These are phyloP conservation scores for Salarias fasciatus DNA, from an alignment of 2,797 vertebrate genomes.

Conservation along the genomic window DNA sequence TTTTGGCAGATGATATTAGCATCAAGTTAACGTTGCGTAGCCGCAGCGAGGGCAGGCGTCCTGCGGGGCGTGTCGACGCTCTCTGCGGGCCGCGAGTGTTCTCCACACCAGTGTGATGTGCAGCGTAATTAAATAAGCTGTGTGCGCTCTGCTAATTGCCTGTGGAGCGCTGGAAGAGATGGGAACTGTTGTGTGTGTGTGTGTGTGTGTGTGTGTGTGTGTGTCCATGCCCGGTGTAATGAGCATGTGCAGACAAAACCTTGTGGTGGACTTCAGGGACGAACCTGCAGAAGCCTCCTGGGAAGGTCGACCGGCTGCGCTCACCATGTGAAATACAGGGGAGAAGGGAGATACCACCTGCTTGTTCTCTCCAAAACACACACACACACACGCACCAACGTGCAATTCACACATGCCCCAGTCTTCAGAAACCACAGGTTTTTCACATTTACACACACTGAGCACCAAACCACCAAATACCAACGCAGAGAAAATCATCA, in stretches of 20 bases:
- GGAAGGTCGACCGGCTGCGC: slow-evolving; percentile 19
- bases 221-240: slow-evolving; percentile 38
- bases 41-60: slow-evolving; percentile 30
- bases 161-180: slow-evolving; percentile 49
- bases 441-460: slow-evolving; percentile 41
- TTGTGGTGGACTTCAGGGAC: too few relatives aligned
- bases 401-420: slow-evolving; percentile 53
- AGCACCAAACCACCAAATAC: too few relatives aligned
- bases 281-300: slow-evolving; percentile 46
- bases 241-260: slow-evolving; percentile 49
- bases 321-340: slow-evolving; percentile 23
- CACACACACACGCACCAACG: slow-evolving; percentile 41
- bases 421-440: slow-evolving; percentile 45
- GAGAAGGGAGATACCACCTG: slow-evolving; percentile 9
- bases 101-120: slow-evolving; percentile 58
- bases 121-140: slow-evolving; percentile 72
- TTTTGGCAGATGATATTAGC: slow-evolving; percentile 48
- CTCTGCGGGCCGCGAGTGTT: slow-evolving; percentile 48
- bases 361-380: background rate
- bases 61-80: slow-evolving; percentile 38
- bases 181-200: slow-evolving; percentile 41
- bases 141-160: slow-evolving; percentile 72
- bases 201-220: slow-evolving; percentile 39
- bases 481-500: too few relatives aligned
- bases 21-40: slow-evolving; percentile 40